Evolutionary conservation across 2,888 invertebrate genomes (phyloP).

Genomic region (Clostera curtula): DNA sequence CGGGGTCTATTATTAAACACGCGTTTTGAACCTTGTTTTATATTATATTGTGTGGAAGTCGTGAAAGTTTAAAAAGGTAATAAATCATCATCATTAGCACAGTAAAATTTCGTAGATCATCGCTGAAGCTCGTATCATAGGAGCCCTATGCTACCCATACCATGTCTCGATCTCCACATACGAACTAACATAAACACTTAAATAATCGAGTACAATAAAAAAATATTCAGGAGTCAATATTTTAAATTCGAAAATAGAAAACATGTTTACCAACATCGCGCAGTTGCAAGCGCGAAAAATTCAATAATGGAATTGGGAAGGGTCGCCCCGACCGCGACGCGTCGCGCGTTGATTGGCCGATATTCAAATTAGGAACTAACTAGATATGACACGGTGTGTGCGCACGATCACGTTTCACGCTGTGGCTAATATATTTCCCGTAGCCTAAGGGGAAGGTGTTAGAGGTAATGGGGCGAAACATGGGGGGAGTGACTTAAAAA

Average conservation of each 20-base stretch:
- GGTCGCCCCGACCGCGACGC: constrained; percentile 40
- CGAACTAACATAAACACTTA: too few species aligned
- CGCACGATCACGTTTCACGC: constrained; percentile 53
- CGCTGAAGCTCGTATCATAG: too few species aligned
- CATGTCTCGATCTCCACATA: too few species aligned
- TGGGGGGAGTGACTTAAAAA: constrained; percentile 50
- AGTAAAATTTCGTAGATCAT: too few species aligned
- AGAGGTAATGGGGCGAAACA: constrained; percentile 50
- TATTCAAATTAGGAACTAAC: constrained; percentile 68
- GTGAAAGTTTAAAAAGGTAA: too few species aligned
- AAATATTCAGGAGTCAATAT: constrained; percentile 6
- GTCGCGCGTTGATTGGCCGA: constrained; percentile 67
- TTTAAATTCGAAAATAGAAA: constrained; percentile 15
- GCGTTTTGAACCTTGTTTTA: too few species aligned
- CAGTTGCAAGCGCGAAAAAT: constrained; percentile 37
- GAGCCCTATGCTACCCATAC: too few species aligned
- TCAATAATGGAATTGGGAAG: constrained; percentile 48
- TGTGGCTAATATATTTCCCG: constrained; percentile 63
- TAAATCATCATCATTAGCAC: too few species aligned
- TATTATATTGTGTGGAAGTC: too few species aligned
- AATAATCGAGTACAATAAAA: too few species aligned
- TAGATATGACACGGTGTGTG: constrained; percentile 50
- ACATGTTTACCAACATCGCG: constrained; percentile 27
- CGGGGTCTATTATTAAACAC: too few species aligned
- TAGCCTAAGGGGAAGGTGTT: constrained; percentile 41